phyloP scores from a whole-genome alignment of 1,140 invertebrate species.

The Paramacrobiotus metropolitanus region DNA sequence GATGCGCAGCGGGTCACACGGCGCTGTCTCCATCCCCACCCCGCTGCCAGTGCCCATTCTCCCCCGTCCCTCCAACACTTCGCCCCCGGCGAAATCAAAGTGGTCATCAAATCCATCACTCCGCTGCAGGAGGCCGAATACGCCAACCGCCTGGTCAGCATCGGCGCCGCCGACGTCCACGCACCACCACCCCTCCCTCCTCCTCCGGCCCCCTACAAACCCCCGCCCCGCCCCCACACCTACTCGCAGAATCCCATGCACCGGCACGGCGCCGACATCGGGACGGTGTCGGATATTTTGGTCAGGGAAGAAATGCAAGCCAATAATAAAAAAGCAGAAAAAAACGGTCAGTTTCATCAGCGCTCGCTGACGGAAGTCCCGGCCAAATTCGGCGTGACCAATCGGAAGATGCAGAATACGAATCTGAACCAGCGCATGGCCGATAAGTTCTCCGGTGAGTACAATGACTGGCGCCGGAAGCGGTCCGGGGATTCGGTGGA shows the following conservation, averaged over 20 bases:
- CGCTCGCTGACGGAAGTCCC: no score
- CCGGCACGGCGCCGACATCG: no score
- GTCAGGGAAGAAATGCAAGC: no score
- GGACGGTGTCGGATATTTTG: no score
- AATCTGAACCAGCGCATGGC: slow-evolving; percentile 3
- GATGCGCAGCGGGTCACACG: no score
- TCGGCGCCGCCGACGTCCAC: neutral
- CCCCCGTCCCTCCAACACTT: neutral
- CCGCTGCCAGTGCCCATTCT: neutral
- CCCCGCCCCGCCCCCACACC: no score
- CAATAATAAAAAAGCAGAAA: no score
- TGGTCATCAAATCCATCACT: neutral
- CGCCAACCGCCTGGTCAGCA: neutral
- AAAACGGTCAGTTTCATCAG: no score
- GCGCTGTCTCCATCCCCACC: slow-evolving; percentile 1
- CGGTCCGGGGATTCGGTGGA: slow-evolving; percentile 1
- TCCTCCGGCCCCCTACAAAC: neutral
- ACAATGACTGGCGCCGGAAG: neutral
- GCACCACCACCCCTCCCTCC: neutral
- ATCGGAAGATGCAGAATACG: neutral
- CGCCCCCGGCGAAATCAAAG: neutral
- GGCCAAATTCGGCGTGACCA: no score
- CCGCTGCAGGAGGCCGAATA: neutral
- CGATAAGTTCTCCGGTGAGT: slow-evolving; percentile 1
- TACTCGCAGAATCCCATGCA: no score